Conservation (phyloP, 1,140 invertebrate genomes). For the Drosophila tristis region DNA sequence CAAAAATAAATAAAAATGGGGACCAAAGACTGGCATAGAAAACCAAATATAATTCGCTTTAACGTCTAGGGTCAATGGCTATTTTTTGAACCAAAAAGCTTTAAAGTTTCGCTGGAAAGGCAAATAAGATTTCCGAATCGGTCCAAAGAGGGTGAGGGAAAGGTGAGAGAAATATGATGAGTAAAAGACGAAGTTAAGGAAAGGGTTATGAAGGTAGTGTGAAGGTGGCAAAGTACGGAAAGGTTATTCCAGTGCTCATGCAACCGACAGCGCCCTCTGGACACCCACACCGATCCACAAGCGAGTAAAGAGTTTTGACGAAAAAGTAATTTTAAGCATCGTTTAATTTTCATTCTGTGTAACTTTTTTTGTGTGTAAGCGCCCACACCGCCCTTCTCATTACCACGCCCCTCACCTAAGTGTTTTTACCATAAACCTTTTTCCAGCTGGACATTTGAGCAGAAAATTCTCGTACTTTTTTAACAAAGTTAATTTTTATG, state of each 20-base stretch:
- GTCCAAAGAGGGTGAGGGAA: no score
- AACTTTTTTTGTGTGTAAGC: conserved; percentile 50
- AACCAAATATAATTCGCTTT: conserved; percentile 44
- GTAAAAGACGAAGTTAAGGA: no score
- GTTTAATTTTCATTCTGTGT: conserved; percentile 79
- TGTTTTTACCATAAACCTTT: conserved; percentile 43
- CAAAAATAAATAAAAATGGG: conserved; percentile 59
- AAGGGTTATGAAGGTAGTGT: neutral
- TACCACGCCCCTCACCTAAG: neutral
- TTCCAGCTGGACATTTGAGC: conserved; percentile 66
- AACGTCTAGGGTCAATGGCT: neutral
- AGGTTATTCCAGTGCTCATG: neutral
- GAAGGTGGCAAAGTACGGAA: neutral
- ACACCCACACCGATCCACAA: conserved; percentile 20
- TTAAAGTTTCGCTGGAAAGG: no score
- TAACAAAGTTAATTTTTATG: conserved; percentile 79
- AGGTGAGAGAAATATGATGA: no score
- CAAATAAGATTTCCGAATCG: no score
- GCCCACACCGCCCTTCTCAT: conserved; percentile 10
- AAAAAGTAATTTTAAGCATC: conserved; percentile 82
- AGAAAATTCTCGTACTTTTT: conserved; percentile 69
- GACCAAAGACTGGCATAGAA: conserved; percentile 12
- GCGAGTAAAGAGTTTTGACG: conserved; percentile 69
- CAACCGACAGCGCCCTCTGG: neutral
- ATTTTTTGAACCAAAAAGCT: no score